phyloP scores from a whole-genome alignment of 2,888 invertebrate genomes.

The Crepidodera aurea region DNA sequence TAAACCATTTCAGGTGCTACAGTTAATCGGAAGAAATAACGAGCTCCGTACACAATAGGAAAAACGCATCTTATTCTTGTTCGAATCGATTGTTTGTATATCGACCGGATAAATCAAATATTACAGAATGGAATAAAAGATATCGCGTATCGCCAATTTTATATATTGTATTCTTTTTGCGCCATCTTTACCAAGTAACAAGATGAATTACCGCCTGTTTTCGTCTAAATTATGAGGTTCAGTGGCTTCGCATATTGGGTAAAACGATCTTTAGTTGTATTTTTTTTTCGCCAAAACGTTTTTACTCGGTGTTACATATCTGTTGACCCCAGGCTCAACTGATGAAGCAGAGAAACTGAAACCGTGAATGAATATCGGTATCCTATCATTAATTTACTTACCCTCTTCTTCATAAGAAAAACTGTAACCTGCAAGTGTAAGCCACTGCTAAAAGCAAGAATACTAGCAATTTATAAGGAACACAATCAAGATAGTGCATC shows the following conservation, averaged over 20 bases:
- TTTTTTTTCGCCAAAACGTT: no score
- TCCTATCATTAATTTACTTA: no score
- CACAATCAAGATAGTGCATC: conserved; percentile 57
- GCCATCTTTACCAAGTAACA: conserved; percentile 24
- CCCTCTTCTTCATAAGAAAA: no score
- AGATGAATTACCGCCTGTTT: conserved; percentile 29
- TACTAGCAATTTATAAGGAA: conserved; percentile 60
- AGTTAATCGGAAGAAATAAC: conserved; percentile 58
- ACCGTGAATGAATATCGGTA: no score
- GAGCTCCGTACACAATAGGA: conserved; percentile 50
- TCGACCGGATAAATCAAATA: conserved; percentile 41
- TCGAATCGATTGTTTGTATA: conserved; percentile 45
- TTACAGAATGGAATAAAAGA: conserved; percentile 34
- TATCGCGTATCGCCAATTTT: conserved; percentile 31
- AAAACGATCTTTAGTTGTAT: no score
- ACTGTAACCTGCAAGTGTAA: no score
- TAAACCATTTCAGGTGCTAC: conserved; percentile 58
- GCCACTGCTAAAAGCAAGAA: conserved; percentile 45
- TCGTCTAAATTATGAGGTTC: conserved; percentile 24
- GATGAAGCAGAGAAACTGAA: no score
- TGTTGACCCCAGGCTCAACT: no score
- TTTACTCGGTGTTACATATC: no score
- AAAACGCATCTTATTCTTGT: conserved; percentile 48
- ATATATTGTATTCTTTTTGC: conserved; percentile 34
- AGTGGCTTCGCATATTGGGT: no score